These are phyloP conservation scores for Dynastes maya DNA, from an alignment of 2,888 invertebrate genomes.

Conservation along the genomic window DNA sequence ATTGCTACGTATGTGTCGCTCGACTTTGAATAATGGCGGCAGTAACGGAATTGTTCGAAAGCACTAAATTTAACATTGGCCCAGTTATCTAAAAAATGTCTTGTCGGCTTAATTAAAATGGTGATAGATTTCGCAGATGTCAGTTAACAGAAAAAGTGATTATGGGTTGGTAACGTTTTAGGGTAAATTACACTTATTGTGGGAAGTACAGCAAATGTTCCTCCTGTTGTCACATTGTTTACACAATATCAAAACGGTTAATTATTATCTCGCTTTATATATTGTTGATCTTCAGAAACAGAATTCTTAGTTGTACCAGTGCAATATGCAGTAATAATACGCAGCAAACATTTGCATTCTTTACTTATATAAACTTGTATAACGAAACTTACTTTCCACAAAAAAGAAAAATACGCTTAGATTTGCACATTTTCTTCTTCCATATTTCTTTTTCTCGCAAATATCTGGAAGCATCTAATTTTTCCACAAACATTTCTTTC, in stretches of 20 bases:
- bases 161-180: neutral
- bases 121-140: neutral
- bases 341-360: too few relatives aligned
- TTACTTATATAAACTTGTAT: too few relatives aligned
- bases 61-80: slow-evolving; percentile 1
- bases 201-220: neutral
- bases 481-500: slow-evolving; percentile 32
- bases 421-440: too few relatives aligned
- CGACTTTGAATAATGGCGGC: slow-evolving; percentile 42
- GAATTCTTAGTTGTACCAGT: too few relatives aligned
- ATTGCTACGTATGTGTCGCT: slow-evolving; percentile 17
- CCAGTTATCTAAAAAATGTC: neutral
- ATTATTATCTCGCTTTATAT: too few relatives aligned
- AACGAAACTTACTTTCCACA: too few relatives aligned
- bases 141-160: neutral
- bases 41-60: slow-evolving; percentile 34
- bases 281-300: too few relatives aligned
- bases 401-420: too few relatives aligned
- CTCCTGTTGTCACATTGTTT: neutral
- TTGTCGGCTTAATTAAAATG: slow-evolving; percentile 24
- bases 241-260: too few relatives aligned
- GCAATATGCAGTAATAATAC: too few relatives aligned
- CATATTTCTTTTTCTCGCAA: neutral
- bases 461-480: slow-evolving; percentile 16
- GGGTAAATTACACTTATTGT: neutral